Percentiles rank a stretch among this genome's conserved stretches.
These are phyloP conservation scores for Eupithecia vulgata DNA, from an alignment of 2,888 invertebrate genomes.

Conservation along the genomic window DNA sequence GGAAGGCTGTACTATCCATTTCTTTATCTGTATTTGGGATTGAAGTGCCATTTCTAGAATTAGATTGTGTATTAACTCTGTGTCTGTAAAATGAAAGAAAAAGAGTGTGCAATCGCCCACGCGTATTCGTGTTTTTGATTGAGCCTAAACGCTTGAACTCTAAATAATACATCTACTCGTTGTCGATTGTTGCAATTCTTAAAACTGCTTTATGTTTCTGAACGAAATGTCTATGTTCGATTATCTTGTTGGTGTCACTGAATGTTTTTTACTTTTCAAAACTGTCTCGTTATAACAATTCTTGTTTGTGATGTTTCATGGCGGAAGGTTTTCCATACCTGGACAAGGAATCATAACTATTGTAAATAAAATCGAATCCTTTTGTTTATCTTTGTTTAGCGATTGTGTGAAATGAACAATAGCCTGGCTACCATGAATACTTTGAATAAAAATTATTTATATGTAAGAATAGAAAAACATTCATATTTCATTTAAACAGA, in stretches of 20 bases:
- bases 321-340: constrained; percentile 30
- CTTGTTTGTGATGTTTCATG: constrained; percentile 39
- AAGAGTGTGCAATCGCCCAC: constrained; percentile 29
- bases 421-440: background rate
- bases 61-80: constrained; percentile 32
- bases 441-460: background rate
- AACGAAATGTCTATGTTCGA: constrained; percentile 40
- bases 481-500: background rate
- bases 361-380: constrained; percentile 43
- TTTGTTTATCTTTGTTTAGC: constrained; percentile 37
- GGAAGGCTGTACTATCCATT: constrained; percentile 40
- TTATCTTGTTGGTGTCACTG: constrained; percentile 36
- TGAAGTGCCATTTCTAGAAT: constrained; percentile 71
- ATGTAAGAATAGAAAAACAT: background rate
- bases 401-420: constrained; percentile 7
- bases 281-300: constrained; percentile 29
- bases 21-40: constrained; percentile 57
- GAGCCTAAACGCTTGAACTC: background rate
- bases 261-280: constrained; percentile 31
- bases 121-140: constrained; percentile 18
- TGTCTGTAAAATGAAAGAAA: constrained; percentile 8
- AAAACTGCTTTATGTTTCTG: constrained; percentile 38
- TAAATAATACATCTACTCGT: constrained; percentile 22
- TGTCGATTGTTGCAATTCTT: constrained; percentile 31
- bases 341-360: constrained; percentile 21